These are phyloP conservation scores for Siniperca chuatsi DNA, from an alignment of 2,113 vertebrate genomes.

Conservation along the genomic window DNA sequence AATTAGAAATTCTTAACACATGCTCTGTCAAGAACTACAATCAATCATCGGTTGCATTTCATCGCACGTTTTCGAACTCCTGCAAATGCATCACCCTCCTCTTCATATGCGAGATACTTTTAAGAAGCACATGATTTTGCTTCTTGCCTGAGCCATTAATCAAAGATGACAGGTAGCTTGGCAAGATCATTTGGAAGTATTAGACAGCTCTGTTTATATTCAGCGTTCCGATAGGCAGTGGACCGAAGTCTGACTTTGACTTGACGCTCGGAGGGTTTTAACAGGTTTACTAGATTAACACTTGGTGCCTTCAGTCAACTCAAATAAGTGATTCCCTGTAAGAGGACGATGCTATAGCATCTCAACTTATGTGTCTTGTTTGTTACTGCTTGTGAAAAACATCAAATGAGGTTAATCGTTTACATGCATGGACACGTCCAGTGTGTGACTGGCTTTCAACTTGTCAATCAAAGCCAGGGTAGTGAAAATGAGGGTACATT, in stretches of 20 bases:
- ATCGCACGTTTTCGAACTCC: background rate
- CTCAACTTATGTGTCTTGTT: constrained; percentile 13
- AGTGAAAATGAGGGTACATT: background rate
- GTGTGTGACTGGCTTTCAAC: background rate
- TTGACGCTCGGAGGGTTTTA: background rate
- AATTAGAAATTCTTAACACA: background rate
- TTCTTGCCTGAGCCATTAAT: constrained; percentile 43
- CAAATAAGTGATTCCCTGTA: constrained; percentile 2
- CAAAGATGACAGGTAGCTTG: constrained; percentile 31
- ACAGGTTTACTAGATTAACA: constrained; percentile 26
- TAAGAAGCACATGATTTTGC: constrained; percentile 33
- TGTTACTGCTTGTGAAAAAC: constrained; percentile 7
- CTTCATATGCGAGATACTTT: background rate
- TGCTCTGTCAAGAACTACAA: background rate
- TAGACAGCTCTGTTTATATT: constrained; percentile 42
- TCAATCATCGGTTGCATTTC: background rate
- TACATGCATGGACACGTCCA: background rate
- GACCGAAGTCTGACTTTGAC: constrained; percentile 34
- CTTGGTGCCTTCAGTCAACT: constrained; percentile 31
- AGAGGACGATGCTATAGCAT: background rate
- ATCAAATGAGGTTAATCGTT: background rate
- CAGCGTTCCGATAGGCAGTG: constrained; percentile 4
- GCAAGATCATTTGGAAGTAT: constrained; percentile 22
- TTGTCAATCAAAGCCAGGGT: background rate
- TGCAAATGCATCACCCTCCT: constrained; percentile 5